These are phyloP conservation scores for Pogoniulus pusillus DNA, from an alignment of 2,797 vertebrate genomes.

Conservation along the genomic window DNA sequence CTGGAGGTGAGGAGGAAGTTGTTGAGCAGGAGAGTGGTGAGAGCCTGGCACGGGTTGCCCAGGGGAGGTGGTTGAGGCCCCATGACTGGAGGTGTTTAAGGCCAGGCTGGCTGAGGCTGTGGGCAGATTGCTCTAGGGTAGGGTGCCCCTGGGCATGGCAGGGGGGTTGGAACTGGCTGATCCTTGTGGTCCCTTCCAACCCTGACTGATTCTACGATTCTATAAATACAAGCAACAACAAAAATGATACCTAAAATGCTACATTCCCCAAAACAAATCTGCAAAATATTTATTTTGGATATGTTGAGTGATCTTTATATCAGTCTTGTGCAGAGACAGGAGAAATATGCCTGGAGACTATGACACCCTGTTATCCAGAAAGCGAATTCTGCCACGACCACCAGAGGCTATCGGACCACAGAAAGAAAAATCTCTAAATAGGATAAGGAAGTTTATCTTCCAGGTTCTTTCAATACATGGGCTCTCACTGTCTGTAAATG, in stretches of 20 bases:
- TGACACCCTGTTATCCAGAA: background rate
- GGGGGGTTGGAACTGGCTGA: too few species aligned
- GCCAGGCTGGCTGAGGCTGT: too few species aligned
- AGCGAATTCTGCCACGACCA: background rate
- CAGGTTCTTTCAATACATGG: background rate
- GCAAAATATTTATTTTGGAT: background rate
- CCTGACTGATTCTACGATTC: too few species aligned
- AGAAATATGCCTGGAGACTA: background rate
- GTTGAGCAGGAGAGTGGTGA: too few species aligned
- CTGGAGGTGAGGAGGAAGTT: too few species aligned
- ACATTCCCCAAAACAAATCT: background rate
- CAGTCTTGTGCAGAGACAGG: background rate
- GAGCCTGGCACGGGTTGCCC: too few species aligned
- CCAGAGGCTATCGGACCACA: background rate
- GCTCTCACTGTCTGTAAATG: background rate
- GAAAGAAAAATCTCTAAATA: background rate
- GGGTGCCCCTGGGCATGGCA: too few species aligned
- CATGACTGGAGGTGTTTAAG: too few species aligned
- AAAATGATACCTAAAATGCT: background rate
- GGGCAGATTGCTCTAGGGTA: too few species aligned
- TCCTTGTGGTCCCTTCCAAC: too few species aligned
- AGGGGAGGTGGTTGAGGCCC: too few species aligned
- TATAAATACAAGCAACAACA: background rate
- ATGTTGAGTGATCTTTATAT: background rate
- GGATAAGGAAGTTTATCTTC: background rate